Percentiles rank a stretch among this genome's conserved stretches.
These are phyloP conservation scores for Tipula lateralis DNA, from an alignment of 2,888 invertebrate species.

Conservation along the genomic window DNA sequence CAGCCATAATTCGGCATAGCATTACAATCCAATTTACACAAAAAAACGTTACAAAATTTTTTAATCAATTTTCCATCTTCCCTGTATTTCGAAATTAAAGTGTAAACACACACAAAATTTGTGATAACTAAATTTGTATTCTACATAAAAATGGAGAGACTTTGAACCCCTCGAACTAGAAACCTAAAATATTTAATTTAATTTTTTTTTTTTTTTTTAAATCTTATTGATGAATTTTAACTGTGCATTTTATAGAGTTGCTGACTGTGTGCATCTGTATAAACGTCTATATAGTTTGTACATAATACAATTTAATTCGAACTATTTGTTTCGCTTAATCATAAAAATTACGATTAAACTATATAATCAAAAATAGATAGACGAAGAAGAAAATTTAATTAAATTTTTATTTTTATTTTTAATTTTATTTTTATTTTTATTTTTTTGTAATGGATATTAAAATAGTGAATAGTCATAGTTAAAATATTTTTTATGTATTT, in stretches of 20 bases:
- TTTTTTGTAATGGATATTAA: background rate
- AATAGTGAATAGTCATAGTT: background rate
- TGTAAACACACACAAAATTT: background rate
- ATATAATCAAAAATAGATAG: background rate
- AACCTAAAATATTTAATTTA: background rate
- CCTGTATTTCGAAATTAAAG: background rate
- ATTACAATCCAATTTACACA: background rate
- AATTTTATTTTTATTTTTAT: background rate
- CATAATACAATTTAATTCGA: background rate
- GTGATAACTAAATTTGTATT: slow-evolving; percentile 1
- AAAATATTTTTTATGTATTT: background rate
- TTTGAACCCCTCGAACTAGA: background rate
- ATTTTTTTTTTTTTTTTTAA: background rate
- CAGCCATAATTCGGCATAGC: background rate
- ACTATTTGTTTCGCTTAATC: background rate
- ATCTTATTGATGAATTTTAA: background rate
- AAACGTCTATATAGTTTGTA: background rate
- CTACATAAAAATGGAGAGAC: background rate
- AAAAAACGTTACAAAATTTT: background rate
- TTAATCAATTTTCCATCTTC: background rate
- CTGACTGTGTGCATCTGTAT: background rate
- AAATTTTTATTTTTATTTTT: background rate
- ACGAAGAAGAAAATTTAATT: background rate
- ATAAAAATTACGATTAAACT: slow-evolving; percentile 19
- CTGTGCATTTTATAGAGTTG: background rate